Evolutionary conservation across 1,140 invertebrate species (phyloP).

Genomic region (Thaumetopoea pityocampa): DNA sequence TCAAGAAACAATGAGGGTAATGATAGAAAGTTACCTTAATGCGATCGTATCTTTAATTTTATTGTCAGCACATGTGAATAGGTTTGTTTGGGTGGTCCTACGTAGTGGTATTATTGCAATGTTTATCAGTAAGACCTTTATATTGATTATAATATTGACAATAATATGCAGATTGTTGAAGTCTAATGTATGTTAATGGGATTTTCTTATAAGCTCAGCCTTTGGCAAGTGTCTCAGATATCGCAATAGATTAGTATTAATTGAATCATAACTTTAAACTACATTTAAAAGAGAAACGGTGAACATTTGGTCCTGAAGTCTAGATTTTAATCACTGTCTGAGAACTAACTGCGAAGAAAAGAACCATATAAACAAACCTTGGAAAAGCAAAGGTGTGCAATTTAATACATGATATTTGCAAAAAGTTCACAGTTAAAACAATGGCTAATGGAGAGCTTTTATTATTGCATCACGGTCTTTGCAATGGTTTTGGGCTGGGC

Average conservation of each 20-base stretch:
- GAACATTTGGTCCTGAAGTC: too few relatives aligned
- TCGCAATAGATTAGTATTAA: too few relatives aligned
- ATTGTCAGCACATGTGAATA: slow-evolving; percentile 8
- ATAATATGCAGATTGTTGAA: too few relatives aligned
- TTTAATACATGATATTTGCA: slow-evolving; percentile 8
- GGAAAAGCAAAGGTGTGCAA: not conserved
- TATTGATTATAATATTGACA: too few relatives aligned
- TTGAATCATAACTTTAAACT: too few relatives aligned
- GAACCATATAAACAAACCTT: slow-evolving; percentile 1
- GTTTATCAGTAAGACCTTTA: slow-evolving; percentile 2
- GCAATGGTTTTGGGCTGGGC: slow-evolving; percentile 14
- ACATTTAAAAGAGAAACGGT: too few relatives aligned
- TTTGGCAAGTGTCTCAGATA: too few relatives aligned
- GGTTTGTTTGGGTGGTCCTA: slow-evolving; percentile 10
- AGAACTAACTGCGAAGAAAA: too few relatives aligned
- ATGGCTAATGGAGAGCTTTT: slow-evolving; percentile 29
- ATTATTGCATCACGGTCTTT: slow-evolving; percentile 28
- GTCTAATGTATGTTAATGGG: too few relatives aligned
- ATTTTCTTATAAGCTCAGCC: too few relatives aligned
- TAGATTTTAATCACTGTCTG: too few relatives aligned
- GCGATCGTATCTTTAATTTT: slow-evolving; percentile 7
- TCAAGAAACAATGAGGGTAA: slow-evolving; percentile 2
- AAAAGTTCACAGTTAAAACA: slow-evolving; percentile 24
- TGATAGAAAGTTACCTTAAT: slow-evolving; percentile 14
- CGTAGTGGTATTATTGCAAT: slow-evolving; percentile 1